phyloP scores from a whole-genome alignment of 2,888 invertebrate genomes.

The Amphipoea oculea region DNA sequence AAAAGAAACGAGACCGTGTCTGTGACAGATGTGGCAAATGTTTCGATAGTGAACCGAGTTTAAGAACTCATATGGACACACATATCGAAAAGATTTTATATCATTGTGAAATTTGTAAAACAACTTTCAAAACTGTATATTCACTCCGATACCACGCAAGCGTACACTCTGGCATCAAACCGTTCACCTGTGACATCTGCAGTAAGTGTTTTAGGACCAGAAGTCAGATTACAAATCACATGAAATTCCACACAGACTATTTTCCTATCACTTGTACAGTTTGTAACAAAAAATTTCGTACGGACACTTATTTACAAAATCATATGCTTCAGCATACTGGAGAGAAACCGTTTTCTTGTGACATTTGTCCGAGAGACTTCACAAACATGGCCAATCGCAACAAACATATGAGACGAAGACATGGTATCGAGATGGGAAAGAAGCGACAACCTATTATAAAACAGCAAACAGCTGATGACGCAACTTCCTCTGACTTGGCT shows the following conservation, averaged over 20 bases:
- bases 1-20: conserved; percentile 77
- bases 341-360: conserved; percentile 92
- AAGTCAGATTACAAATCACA: conserved; percentile 90
- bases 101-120: conserved; percentile 81
- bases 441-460: conserved; percentile 67
- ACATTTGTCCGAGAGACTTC: conserved; percentile 92
- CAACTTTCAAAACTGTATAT: conserved; percentile 72
- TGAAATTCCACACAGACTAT: conserved; percentile 92
- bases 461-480: neutral
- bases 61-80: conserved; percentile 74
- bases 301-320: conserved; percentile 92
- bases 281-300: conserved; percentile 93
- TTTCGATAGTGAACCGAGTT: conserved; percentile 74
- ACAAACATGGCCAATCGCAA: conserved; percentile 95
- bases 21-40: conserved; percentile 83
- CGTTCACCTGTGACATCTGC: conserved; percentile 77
- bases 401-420: conserved; percentile 94
- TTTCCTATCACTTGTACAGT: conserved; percentile 93
- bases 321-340: conserved; percentile 93
- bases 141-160: conserved; percentile 74
- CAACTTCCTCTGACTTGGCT: neutral
- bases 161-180: conserved; percentile 75
- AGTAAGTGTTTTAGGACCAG: conserved; percentile 73
- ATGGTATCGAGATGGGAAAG: conserved; percentile 86
- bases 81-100: conserved; percentile 77